Percentiles rank a stretch among this genome's conserved stretches.
These are phyloP conservation scores for Pyrgilauda ruficollis DNA, from an alignment of 2,113 vertebrate species.

Conservation along the genomic window DNA sequence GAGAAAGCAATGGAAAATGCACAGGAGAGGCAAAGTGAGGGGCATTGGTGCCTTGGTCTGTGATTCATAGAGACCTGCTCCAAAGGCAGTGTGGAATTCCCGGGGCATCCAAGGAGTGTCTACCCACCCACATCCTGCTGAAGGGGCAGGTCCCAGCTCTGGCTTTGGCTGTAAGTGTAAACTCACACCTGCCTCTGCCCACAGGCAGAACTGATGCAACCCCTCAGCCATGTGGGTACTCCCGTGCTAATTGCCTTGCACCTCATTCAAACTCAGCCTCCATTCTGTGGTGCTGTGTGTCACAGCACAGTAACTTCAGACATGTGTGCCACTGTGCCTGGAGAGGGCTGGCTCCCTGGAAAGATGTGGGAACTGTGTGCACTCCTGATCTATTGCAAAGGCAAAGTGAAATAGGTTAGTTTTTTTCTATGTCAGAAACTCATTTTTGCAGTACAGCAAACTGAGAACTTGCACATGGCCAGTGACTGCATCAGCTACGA, in stretches of 20 bases:
- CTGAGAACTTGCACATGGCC: neutral
- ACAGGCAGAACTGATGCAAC: neutral
- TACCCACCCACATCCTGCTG: neutral
- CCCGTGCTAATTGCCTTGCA: neutral
- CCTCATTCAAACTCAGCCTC: neutral
- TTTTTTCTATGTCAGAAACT: neutral
- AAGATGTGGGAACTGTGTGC: neutral
- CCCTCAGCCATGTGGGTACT: neutral
- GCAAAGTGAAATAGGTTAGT: neutral
- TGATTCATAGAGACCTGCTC: neutral
- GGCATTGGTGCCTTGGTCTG: neutral
- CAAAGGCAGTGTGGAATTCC: neutral
- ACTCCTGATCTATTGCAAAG: neutral
- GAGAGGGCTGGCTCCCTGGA: neutral
- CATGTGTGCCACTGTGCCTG: neutral
- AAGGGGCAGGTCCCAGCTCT: neutral
- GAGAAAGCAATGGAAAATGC: neutral
- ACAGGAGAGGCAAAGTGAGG: neutral
- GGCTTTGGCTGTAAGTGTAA: neutral
- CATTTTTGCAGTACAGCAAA: neutral
- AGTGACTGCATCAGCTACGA: neutral
- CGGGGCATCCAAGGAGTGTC: fast-evolving
- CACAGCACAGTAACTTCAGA: neutral
- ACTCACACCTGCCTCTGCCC: neutral
- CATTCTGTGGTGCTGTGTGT: neutral